A percentile compares a stretch with the other conserved stretches of the same genome.
Evolutionary conservation across 2,113 vertebrate genomes (phyloP).

Genomic region (Gallinago media): DNA sequence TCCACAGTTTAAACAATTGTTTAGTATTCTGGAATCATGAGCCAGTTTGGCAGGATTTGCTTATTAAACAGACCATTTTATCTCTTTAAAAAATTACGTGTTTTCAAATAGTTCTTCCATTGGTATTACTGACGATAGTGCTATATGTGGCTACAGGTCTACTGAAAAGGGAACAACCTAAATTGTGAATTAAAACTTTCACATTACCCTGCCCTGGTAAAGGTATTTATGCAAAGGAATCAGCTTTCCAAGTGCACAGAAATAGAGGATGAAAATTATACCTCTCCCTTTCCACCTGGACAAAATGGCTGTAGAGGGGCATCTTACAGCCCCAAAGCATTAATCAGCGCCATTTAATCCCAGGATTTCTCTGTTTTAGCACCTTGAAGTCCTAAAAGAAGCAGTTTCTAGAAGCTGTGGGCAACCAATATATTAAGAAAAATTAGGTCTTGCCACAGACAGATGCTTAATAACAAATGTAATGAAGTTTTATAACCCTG

Average conservation of each 20-base stretch:
- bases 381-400: not conserved
- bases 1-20: slow-evolving; percentile 37
- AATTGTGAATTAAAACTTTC: not conserved
- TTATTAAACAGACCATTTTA: not conserved
- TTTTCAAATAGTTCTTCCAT: not conserved
- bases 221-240: not conserved
- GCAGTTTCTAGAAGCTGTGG: not conserved
- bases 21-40: slow-evolving; percentile 34
- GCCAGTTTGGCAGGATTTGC: not conserved
- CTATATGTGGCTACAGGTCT: not conserved
- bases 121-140: not conserved
- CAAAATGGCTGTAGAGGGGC: not conserved
- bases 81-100: not conserved
- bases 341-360: not conserved
- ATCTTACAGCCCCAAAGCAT: not conserved
- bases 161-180: not conserved
- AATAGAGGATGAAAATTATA: not conserved
- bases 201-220: not conserved
- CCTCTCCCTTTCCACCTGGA: not conserved
- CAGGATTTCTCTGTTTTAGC: not conserved
- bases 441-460: slow-evolving; percentile 7
- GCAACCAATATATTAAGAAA: not conserved
- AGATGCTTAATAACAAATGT: slow-evolving; percentile 11
- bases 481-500: not conserved
- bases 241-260: not conserved